phyloP scores from a whole-genome alignment of 2,888 invertebrate genomes.

The Resseliella maxima region DNA sequence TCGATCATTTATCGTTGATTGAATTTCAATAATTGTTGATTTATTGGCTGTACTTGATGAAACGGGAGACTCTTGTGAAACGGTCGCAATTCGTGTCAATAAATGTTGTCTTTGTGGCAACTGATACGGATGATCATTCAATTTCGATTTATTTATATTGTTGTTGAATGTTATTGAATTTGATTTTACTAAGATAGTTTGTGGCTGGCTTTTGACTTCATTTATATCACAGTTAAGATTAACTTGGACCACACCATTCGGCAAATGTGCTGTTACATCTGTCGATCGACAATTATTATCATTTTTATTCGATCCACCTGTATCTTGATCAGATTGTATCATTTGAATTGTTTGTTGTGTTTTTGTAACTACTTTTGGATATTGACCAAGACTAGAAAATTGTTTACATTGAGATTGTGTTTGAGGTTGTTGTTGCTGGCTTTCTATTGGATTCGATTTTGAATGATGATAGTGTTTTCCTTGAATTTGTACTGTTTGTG shows the following conservation, averaged over 20 bases:
- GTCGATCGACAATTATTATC: conserved; percentile 60
- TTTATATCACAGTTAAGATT: conserved; percentile 61
- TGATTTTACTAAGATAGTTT: conserved; percentile 56
- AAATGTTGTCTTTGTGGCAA: conserved; percentile 64
- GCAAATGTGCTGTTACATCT: conserved; percentile 62
- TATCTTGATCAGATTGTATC: conserved; percentile 41
- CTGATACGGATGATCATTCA: conserved; percentile 62
- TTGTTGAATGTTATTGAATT: conserved; percentile 56
- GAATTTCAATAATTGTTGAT: conserved; percentile 70
- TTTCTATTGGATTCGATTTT: neutral
- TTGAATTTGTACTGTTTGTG: conserved; percentile 49
- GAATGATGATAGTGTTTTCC: neutral
- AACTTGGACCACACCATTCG: conserved; percentile 63
- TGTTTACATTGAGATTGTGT: conserved; percentile 57
- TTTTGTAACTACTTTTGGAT: conserved; percentile 57
- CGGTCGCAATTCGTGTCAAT: conserved; percentile 58
- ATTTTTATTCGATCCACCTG: conserved; percentile 50
- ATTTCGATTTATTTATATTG: conserved; percentile 56
- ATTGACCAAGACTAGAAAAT: conserved; percentile 47
- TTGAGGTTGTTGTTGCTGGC: conserved; percentile 57
- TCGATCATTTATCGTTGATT: conserved; percentile 70
- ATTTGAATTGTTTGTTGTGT: conserved; percentile 56
- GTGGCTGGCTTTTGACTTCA: conserved; percentile 60
- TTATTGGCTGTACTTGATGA: conserved; percentile 76
- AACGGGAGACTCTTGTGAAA: conserved; percentile 65